Evolutionary conservation across 1,140 invertebrate genomes (phyloP).

Genomic region (Orchesella cincta): DNA sequence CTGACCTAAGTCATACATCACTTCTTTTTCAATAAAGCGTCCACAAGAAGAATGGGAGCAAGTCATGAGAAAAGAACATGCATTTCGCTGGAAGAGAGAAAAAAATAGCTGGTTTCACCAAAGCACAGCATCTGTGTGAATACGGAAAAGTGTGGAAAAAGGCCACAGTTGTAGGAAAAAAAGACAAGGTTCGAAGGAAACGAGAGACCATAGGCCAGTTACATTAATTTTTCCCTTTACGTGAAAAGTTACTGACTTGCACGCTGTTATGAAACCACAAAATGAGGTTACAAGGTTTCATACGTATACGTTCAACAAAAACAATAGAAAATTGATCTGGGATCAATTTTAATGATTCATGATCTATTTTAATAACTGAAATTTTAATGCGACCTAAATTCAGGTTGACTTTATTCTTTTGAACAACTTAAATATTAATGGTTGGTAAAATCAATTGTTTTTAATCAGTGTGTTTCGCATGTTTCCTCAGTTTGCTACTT

Average conservation of each 20-base stretch:
- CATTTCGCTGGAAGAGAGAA: not conserved
- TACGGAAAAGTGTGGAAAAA: not conserved
- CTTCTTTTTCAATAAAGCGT: conserved; percentile 19
- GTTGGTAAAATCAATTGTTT: no score
- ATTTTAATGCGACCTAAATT: no score
- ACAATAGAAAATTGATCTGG: no score
- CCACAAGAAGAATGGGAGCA: conserved; percentile 23
- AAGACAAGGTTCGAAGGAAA: not conserved
- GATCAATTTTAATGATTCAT: not conserved
- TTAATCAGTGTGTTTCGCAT: no score
- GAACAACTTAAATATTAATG: no score
- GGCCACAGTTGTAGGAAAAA: not conserved
- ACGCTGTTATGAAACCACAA: no score
- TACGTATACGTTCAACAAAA: no score
- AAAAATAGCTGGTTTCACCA: not conserved
- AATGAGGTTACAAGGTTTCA: no score
- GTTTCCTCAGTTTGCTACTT: no score
- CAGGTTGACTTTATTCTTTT: no score
- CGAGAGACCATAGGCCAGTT: not conserved
- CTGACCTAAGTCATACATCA: conserved; percentile 15
- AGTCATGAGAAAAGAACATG: conserved; percentile 7
- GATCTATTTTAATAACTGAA: not conserved
- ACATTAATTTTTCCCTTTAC: not conserved
- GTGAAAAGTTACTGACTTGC: no score
- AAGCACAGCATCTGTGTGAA: conserved; percentile 14